Conservation (phyloP, 2,888 invertebrate genomes). For the Brachynemurus nebulosus region DNA sequence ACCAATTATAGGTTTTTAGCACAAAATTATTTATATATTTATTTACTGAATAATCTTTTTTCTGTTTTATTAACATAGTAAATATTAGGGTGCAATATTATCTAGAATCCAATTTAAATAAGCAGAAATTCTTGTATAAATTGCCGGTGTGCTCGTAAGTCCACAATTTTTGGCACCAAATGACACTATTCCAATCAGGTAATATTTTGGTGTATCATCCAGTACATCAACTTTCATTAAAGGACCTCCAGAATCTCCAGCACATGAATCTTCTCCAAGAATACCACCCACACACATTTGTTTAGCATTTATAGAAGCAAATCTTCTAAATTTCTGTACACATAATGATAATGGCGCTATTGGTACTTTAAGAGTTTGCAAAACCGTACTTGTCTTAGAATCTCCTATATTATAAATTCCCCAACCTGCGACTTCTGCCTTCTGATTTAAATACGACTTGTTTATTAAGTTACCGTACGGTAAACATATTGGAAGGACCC, state of each 20-base stretch:
- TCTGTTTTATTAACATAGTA: background rate
- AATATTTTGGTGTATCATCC: slow-evolving; percentile 36
- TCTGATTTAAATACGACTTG: slow-evolving; percentile 28
- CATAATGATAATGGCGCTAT: slow-evolving; percentile 18
- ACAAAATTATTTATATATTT: too few relatives aligned
- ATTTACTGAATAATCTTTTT: too few relatives aligned
- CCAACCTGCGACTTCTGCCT: slow-evolving; percentile 40
- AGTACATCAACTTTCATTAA: slow-evolving; percentile 32
- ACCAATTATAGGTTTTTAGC: too few relatives aligned
- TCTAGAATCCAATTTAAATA: slow-evolving; percentile 48
- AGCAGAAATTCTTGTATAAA: slow-evolving; percentile 41
- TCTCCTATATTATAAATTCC: slow-evolving; percentile 23
- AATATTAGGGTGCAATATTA: slow-evolving; percentile 23
- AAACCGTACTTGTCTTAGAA: slow-evolving; percentile 21
- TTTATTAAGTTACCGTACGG: slow-evolving; percentile 31
- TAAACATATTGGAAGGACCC: slow-evolving; percentile 44
- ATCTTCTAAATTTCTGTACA: background rate
- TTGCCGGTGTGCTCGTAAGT: slow-evolving; percentile 37
- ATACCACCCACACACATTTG: slow-evolving; percentile 44
- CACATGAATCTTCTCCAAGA: slow-evolving; percentile 42
- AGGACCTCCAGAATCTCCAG: slow-evolving; percentile 50
- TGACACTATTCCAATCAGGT: slow-evolving; percentile 45
- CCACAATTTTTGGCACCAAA: slow-evolving; percentile 41
- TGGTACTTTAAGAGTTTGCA: slow-evolving; percentile 27
- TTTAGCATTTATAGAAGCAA: background rate